A percentile compares a stretch with the other conserved stretches of the same genome.
These are phyloP conservation scores for Cliona cf. orientalis DNA, from an alignment of 37 sponge, comb jelly and placozoan species.

Conservation along the genomic window DNA sequence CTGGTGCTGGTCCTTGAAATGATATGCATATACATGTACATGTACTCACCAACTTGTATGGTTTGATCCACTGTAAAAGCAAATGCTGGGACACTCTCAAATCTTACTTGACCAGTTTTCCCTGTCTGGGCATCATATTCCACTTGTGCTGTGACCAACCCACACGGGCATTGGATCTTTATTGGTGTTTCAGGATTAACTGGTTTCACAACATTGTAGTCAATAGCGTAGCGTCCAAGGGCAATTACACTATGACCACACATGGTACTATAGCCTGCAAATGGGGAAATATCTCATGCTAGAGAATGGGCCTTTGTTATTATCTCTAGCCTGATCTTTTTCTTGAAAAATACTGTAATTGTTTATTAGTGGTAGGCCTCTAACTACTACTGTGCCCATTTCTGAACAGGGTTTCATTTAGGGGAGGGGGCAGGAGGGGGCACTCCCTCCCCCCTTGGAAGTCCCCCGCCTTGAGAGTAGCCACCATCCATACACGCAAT, in stretches of 20 bases:
- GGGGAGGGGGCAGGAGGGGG: too few species aligned
- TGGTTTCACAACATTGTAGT: conserved; percentile 60
- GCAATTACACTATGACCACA: conserved; percentile 87
- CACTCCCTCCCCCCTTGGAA: too few species aligned
- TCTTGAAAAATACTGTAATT: too few species aligned
- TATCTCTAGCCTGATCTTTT: too few species aligned
- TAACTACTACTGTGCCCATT: neutral
- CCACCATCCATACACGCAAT: too few species aligned
- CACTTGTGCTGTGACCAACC: conserved; percentile 69
- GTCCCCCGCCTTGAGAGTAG: too few species aligned
- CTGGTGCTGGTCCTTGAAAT: too few species aligned
- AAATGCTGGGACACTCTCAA: conserved; percentile 78
- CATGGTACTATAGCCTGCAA: conserved; percentile 87
- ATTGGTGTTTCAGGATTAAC: conserved; percentile 66
- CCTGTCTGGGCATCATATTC: conserved; percentile 28
- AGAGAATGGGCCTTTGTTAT: neutral
- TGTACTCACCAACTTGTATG: conserved; percentile 12
- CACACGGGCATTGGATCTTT: conserved; percentile 87
- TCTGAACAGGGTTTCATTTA: too few species aligned
- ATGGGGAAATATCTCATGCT: neutral
- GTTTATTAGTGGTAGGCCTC: too few species aligned
- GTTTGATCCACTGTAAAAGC: conserved; percentile 41
- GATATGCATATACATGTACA: neutral
- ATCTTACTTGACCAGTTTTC: conserved; percentile 52
- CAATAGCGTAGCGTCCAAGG: conserved; percentile 83